phyloP scores from a whole-genome alignment of 2,797 vertebrate genomes.

The Mastacembelus armatus region DNA sequence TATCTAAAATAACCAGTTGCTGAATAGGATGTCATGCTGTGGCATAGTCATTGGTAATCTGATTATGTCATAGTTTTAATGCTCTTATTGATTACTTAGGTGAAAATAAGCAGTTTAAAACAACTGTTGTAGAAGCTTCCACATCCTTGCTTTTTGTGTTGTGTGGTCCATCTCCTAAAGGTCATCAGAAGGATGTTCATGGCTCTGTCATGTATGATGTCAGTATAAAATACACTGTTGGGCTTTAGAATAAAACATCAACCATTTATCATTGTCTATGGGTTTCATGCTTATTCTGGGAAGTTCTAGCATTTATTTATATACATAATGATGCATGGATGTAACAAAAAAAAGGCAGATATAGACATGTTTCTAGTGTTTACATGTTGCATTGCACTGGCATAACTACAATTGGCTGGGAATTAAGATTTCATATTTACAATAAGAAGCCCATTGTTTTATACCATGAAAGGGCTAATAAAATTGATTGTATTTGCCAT shows the following conservation, averaged over 20 bases:
- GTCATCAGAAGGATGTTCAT: constrained; percentile 18
- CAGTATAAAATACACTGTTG: constrained; percentile 19
- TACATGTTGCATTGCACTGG: constrained; percentile 1
- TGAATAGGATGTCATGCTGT: neutral
- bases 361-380: constrained; percentile 7
- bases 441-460: neutral
- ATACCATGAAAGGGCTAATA: constrained; percentile 24
- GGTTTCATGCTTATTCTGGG: constrained; percentile 28
- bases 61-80: neutral
- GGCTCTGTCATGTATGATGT: constrained; percentile 5
- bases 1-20: neutral
- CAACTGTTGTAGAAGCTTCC: neutral
- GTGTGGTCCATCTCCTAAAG: constrained; percentile 22
- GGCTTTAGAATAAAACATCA: constrained; percentile 72
- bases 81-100: neutral
- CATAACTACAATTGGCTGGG: constrained; percentile 4
- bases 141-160: neutral
- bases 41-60: neutral
- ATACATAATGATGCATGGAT: constrained; percentile 41
- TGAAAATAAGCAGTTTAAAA: neutral
- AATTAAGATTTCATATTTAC: constrained; percentile 12
- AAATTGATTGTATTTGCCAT: constrained; percentile 6
- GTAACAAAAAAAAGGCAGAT: constrained; percentile 21
- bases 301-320: constrained; percentile 26
- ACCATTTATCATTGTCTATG: constrained; percentile 7